phyloP scores from a whole-genome alignment of 1,140 invertebrate species.

The Nixonia krombeini region DNA sequence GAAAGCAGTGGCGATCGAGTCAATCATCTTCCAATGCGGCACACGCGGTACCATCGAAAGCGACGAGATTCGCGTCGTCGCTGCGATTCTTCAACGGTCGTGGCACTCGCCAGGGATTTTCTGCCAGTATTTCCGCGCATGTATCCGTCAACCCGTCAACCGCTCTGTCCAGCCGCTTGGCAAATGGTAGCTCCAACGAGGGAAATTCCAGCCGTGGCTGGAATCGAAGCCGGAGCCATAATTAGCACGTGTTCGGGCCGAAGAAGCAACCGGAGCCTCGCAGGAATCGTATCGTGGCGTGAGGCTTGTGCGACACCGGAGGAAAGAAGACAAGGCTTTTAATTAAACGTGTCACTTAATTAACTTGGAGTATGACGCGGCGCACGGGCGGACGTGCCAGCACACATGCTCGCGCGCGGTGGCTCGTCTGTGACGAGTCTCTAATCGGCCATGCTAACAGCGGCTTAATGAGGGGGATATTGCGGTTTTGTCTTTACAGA shows the following conservation, averaged over 20 bases:
- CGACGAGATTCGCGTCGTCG: no score
- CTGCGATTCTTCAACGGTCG: no score
- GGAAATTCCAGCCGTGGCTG: constrained; percentile 52
- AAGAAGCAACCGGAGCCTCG: constrained; percentile 15
- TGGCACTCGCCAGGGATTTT: constrained; percentile 3
- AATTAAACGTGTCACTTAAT: constrained; percentile 65
- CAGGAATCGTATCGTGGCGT: constrained; percentile 15
- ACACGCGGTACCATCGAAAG: no score
- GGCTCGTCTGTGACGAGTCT: constrained; percentile 19
- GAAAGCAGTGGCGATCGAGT: no score
- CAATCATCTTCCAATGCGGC: no score
- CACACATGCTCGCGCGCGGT: no score
- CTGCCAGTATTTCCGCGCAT: background rate
- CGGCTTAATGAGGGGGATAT: constrained; percentile 24
- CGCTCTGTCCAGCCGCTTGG: constrained; percentile 16
- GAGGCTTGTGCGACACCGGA: constrained; percentile 19
- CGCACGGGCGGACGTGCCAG: constrained; percentile 34
- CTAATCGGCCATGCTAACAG: constrained; percentile 1
- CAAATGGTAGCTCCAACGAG: constrained; percentile 24
- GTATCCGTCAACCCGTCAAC: constrained; percentile 24
- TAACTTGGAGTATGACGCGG: constrained; percentile 56
- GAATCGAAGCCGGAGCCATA: constrained; percentile 47
- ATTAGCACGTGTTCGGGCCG: constrained; percentile 52
- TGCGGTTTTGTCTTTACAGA: constrained; percentile 13
- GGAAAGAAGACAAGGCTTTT: constrained; percentile 57